Evolutionary conservation across 2,888 invertebrate species (phyloP), one percentile per base, ranked within the genome.

Genomic region (Eupithecia abbreviata): DNA sequence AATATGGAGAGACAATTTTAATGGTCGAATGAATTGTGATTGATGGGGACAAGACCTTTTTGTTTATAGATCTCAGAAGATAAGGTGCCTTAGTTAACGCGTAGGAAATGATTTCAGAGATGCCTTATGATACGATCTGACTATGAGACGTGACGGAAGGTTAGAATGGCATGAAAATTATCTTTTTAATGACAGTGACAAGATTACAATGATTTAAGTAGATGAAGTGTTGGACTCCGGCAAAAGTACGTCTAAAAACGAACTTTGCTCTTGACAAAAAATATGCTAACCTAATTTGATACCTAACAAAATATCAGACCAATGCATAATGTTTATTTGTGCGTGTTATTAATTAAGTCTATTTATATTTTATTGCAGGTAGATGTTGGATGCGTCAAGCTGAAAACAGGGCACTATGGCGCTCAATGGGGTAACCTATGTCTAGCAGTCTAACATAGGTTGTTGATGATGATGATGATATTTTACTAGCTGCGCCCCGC

Each of bases 21-120:
- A 80, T 77, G 81, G 81, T 79, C 62, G 76, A 78, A 76, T 47
- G 76, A 73, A 65, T 74, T 77, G 77, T 82, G 82, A 82, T 82
- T 82, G 82, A 83, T 82, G 75, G 80, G 77, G 68, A 82, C 79
- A 80, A 80, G 79, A 75, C 71, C 73, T 78, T 79, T 79, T 81
- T 80, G 80, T 80, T 80, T 79, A 81, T 79, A 77, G 80, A 81
- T 81, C 76, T 74, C n/a, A 51, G 72, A 42, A 66, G 82, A 82
- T 82, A 80, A 81, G 55, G 71, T 70, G 78, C 47, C 62, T 45
- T 51, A 67, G 30, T 76, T 78, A 78, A 81, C 78, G 77, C 79
- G 42, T 73, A 45, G 73, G 66, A 78, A 76, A 72, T 73, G 30
- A 72, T 67, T 75, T 77, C 68, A n/a, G 41, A 73, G 69, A 73